Percentiles rank a stretch among this genome's conserved stretches.
These are phyloP conservation scores for Clanis bilineata DNA, from an alignment of 2,888 invertebrate species.

Conservation along the genomic window DNA sequence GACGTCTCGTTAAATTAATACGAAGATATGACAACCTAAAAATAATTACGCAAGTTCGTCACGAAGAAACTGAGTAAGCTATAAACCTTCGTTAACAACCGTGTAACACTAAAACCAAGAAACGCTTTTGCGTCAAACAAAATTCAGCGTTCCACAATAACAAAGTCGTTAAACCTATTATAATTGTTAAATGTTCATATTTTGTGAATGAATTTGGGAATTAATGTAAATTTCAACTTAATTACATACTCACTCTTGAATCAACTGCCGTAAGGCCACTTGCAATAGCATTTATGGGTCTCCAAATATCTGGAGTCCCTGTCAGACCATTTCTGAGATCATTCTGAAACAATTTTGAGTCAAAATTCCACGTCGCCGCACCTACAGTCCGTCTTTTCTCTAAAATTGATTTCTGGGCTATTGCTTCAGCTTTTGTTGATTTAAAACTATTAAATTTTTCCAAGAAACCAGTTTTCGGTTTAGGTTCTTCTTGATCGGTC, in stretches of 20 bases:
- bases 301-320: slow-evolving; percentile 87
- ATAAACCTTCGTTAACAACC: neutral
- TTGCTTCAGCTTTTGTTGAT: slow-evolving; percentile 68
- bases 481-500: slow-evolving; percentile 70
- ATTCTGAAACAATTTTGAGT: slow-evolving; percentile 83
- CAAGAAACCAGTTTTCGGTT: slow-evolving; percentile 76
- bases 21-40: neutral
- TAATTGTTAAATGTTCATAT: neutral
- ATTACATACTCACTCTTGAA: slow-evolving; percentile 64
- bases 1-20: neutral
- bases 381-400: slow-evolving; percentile 86
- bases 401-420: slow-evolving; percentile 74
- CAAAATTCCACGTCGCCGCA: slow-evolving; percentile 86
- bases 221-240: neutral
- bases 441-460: slow-evolving; percentile 77
- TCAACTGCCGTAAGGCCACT: slow-evolving; percentile 83
- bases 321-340: slow-evolving; percentile 82
- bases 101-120: neutral
- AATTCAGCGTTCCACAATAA: neutral
- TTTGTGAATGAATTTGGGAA: neutral
- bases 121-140: neutral
- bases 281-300: slow-evolving; percentile 84
- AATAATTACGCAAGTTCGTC: neutral
- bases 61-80: neutral
- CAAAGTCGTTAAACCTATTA: neutral